Base-by-base conservation (phyloP, 1,140 invertebrate species). In the Aphelenchoides besseyi region DNA sequence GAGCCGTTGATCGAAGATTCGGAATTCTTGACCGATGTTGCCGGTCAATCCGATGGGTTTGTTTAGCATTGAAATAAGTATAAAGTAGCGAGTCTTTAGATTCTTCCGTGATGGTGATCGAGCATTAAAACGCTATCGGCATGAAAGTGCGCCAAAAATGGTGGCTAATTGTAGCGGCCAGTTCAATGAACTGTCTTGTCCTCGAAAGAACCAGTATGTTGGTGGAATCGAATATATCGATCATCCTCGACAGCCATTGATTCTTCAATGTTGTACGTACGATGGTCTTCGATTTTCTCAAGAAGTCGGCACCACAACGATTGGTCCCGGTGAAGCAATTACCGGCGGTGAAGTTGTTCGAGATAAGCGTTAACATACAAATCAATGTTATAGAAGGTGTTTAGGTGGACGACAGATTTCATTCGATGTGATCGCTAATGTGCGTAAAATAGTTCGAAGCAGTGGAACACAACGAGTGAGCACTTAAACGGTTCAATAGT, bases 221-320 rank as follows among this genome's bases (percentile, higher is more conserved):
- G 82, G 82, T 30, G 80, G 80, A n/a, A 82, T 82, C 30, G 80
- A 82, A 54, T 82, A 80, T 66, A 82, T 82, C 26, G 82, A 84
- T 54, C 76, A 84, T 68, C 82, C 79, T 9, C 64, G 79, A 70
- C 82, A 84, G 69, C 82, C 82, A 75, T 69, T 82, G 1, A 64
- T 85, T 55, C 73, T 82, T 16, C 81, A 83, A 71, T 82, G 81
- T 57, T 82, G 81, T 67, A 71, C 83, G n/a, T 82, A 80, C 64
- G 82, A 84, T 36, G 81, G 82, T 1, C 73, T 82, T 3, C 70
- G 75, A 5, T 82, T 83, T 41, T 82, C 81, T 1, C 81, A 82
- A 61, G 81, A 82, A 61, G 81, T 82, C 23, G 81, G 81, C 12
- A 76, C 75, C 9, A 82, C 81, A 2, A 76, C 71, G 3, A 76